These are phyloP conservation scores for Ectemnius continuus DNA, from an alignment of 2,888 invertebrate species.

Conservation along the genomic window DNA sequence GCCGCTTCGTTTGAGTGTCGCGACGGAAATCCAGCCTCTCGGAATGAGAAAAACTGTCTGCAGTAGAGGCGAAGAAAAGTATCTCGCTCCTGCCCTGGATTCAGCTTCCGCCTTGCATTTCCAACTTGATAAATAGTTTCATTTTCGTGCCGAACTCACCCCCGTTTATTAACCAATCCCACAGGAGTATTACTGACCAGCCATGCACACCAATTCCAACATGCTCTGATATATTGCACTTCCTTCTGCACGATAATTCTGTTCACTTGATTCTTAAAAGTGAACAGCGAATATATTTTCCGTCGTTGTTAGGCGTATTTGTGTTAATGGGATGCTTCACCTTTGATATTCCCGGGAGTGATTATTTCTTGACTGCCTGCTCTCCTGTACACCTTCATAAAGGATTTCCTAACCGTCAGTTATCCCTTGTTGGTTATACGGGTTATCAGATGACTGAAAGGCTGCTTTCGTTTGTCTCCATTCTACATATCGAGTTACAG, in stretches of 20 bases:
- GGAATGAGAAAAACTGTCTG: neutral
- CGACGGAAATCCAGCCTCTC: neutral
- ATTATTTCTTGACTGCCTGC: neutral
- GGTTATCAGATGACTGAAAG: neutral
- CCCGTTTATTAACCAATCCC: too few relatives aligned
- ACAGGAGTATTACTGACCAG: too few relatives aligned
- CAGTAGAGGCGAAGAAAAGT: slow-evolving; percentile 10
- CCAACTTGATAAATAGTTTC: slow-evolving; percentile 40
- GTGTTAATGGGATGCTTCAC: too few relatives aligned
- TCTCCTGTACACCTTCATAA: neutral
- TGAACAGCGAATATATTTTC: too few relatives aligned
- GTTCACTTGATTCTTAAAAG: too few relatives aligned
- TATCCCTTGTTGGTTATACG: neutral
- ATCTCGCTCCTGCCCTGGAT: slow-evolving; percentile 27
- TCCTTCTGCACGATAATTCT: too few relatives aligned
- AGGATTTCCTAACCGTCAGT: neutral
- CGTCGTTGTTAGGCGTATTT: too few relatives aligned
- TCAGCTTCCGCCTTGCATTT: slow-evolving; percentile 39
- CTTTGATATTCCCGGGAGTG: too few relatives aligned
- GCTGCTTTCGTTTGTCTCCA: neutral
- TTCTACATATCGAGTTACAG: neutral
- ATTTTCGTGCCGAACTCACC: slow-evolving; percentile 19
- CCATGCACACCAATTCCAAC: too few relatives aligned
- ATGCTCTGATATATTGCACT: too few relatives aligned
- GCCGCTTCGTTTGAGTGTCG: slow-evolving; percentile 17